Conservation (phyloP, 2,113 vertebrate species). For the Malurus cyaneus region DNA sequence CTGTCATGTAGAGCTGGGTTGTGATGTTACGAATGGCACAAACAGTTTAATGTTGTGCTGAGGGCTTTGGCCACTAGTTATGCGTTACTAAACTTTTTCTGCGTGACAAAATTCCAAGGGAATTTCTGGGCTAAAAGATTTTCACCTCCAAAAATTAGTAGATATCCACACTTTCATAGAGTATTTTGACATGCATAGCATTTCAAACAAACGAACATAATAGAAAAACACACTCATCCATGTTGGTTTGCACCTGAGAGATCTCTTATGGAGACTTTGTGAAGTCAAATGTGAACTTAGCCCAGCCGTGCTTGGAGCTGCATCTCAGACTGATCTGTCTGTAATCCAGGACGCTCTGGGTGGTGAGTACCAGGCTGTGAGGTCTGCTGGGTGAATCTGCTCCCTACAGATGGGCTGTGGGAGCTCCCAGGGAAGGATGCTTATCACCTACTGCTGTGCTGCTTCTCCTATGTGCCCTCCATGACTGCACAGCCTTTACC, state of each 20-base stretch:
- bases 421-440: rapidly evolving
- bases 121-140: slow-evolving; percentile 32
- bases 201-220: neutral
- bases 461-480: rapidly evolving
- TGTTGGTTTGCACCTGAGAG: neutral
- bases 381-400: neutral
- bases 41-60: slow-evolving; percentile 44
- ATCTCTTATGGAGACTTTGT: neutral
- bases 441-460: neutral
- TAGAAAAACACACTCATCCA: neutral
- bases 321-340: neutral
- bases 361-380: neutral
- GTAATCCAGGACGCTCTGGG: neutral
- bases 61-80: slow-evolving; percentile 22
- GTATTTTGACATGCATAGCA: neutral
- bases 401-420: neutral
- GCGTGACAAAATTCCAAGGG: slow-evolving; percentile 19
- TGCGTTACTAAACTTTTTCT: slow-evolving; percentile 59
- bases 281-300: neutral
- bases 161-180: neutral
- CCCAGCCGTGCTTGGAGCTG: neutral
- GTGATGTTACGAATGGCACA: slow-evolving; percentile 25
- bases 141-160: slow-evolving; percentile 54
- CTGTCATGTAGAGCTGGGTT: neutral
- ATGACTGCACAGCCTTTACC: neutral